These are phyloP conservation scores for Dromas ardeola DNA, from an alignment of 2,113 vertebrate species.

Conservation along the genomic window DNA sequence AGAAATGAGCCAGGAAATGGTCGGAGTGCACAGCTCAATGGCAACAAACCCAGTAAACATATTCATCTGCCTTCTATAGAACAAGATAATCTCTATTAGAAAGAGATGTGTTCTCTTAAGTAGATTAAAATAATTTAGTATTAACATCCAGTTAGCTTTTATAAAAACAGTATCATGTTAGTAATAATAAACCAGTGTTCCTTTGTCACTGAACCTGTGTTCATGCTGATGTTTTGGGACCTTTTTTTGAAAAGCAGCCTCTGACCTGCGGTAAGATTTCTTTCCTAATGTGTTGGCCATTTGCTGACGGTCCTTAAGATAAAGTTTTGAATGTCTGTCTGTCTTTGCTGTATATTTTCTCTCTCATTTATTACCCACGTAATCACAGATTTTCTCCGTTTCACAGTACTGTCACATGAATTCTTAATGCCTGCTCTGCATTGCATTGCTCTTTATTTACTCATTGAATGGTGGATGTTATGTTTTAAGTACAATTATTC, in stretches of 20 bases:
- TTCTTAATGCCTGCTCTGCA: background rate
- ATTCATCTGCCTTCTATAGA: background rate
- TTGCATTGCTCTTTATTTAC: background rate
- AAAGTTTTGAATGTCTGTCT: background rate
- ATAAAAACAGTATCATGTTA: background rate
- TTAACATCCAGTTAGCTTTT: background rate
- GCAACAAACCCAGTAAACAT: background rate
- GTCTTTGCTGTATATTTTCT: background rate
- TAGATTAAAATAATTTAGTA: background rate
- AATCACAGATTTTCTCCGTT: background rate
- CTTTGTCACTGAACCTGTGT: background rate
- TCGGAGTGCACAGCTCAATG: background rate
- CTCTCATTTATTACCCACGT: background rate
- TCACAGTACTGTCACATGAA: background rate
- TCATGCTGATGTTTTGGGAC: background rate
- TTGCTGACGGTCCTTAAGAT: background rate
- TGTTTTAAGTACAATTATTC: background rate
- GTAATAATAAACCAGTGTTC: background rate
- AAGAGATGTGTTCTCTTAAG: background rate
- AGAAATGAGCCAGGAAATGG: background rate
- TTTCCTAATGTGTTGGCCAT: background rate
- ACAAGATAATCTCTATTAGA: background rate
- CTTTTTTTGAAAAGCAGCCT: background rate
- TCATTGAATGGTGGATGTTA: background rate
- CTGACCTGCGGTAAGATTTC: background rate